Evolutionary conservation across 2,113 vertebrate genomes (phyloP).

Genomic region (Etia nguti): DNA sequence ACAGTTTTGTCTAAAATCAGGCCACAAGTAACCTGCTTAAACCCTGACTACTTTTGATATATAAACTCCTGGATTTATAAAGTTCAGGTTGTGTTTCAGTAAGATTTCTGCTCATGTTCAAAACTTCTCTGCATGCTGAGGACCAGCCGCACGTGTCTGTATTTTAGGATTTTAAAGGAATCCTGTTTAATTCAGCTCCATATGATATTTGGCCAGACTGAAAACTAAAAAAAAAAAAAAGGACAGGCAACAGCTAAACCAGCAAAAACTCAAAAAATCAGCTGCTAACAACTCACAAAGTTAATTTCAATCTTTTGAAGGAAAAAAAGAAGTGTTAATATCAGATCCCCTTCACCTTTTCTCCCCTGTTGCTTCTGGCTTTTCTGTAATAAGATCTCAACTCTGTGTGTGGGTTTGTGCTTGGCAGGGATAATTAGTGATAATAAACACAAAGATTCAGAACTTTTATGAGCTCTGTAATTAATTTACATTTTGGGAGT

Average conservation of each 20-base stretch:
- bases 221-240: not conserved
- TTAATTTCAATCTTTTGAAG: not conserved
- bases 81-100: not conserved
- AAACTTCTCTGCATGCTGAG: not conserved
- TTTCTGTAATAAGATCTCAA: not conserved
- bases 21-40: not conserved
- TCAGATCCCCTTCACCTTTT: not conserved
- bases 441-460: not conserved
- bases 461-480: not conserved
- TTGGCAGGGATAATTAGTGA: not conserved
- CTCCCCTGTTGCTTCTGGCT: not conserved
- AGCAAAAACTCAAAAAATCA: not conserved
- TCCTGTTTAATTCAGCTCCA: not conserved
- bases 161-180: not conserved
- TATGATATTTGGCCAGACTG: not conserved
- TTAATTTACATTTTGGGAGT: not conserved
- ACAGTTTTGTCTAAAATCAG: not conserved
- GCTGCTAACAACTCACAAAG: not conserved
- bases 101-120: not conserved
- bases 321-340: not conserved
- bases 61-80: not conserved
- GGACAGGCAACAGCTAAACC: not conserved
- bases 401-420: not conserved
- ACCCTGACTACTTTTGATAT: not conserved
- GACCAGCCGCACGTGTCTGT: rapidly evolving